phyloP scores from a whole-genome alignment of 1,140 invertebrate genomes.

The Dinoponera quadriceps region DNA sequence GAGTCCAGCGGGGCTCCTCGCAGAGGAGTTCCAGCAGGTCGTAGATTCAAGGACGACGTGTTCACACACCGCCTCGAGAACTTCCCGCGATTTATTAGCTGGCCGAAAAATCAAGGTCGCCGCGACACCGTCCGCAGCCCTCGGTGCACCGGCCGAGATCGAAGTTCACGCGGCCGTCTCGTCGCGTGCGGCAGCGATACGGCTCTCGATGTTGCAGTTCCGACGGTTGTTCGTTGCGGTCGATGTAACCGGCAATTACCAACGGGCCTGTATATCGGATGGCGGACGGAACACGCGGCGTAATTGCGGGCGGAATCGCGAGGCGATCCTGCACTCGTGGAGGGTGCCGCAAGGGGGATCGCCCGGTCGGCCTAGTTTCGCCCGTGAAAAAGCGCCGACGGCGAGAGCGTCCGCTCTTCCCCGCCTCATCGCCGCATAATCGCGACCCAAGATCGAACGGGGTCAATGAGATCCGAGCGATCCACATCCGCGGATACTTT shows the following conservation, averaged over 20 bases:
- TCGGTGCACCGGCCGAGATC: background rate
- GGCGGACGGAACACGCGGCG: slow-evolving; percentile 12
- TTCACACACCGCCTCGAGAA: background rate
- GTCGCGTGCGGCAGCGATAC: slow-evolving; percentile 56
- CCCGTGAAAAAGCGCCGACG: background rate
- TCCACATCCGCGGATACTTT: slow-evolving; percentile 33
- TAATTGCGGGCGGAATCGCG: slow-evolving; percentile 44
- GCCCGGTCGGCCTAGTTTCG: slow-evolving; percentile 37
- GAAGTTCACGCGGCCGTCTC: background rate
- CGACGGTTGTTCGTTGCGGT: background rate
- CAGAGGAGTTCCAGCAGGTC: background rate
- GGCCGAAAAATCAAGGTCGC: slow-evolving; percentile 42
- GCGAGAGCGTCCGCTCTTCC: no score
- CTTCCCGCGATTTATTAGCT: background rate
- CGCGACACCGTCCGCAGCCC: background rate
- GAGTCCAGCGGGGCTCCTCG: background rate
- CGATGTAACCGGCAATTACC: slow-evolving; percentile 49
- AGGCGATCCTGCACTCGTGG: background rate
- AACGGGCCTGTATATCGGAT: slow-evolving; percentile 31
- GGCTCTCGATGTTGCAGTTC: slow-evolving; percentile 51
- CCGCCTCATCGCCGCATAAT: no score
- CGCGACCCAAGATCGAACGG: slow-evolving; percentile 31
- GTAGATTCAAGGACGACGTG: slow-evolving; percentile 12
- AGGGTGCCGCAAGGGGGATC: background rate
- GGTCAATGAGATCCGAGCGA: slow-evolving; percentile 48